These are phyloP conservation scores for Watsonalla cultraria DNA, from an alignment of 2,888 invertebrate species.

Conservation along the genomic window DNA sequence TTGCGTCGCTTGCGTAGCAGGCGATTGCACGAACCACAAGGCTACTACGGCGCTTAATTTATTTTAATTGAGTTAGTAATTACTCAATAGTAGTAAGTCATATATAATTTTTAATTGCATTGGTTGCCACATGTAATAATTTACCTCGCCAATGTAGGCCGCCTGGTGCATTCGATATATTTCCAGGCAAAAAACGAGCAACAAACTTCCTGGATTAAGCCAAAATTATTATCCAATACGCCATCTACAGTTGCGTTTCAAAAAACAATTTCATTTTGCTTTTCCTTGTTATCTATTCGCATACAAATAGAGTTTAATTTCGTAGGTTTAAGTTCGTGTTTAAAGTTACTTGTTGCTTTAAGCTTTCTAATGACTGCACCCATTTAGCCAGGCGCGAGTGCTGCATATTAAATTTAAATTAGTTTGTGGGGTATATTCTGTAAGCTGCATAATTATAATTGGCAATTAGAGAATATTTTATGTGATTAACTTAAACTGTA, in stretches of 20 bases:
- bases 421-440: background rate
- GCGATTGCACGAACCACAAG: too few relatives aligned
- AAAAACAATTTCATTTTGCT: background rate
- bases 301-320: background rate
- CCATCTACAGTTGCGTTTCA: background rate
- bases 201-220: background rate
- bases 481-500: too few relatives aligned
- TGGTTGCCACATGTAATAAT: background rate
- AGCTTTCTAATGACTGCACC: slow-evolving; percentile 1
- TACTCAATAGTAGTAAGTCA: too few relatives aligned
- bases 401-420: background rate
- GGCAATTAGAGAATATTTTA: too few relatives aligned
- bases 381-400: background rate
- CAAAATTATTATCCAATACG: background rate
- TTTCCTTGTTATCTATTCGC: background rate
- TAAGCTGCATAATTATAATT: background rate
- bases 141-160: background rate
- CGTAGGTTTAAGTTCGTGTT: background rate
- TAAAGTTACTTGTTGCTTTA: slow-evolving; percentile 4
- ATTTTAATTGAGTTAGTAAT: too few relatives aligned
- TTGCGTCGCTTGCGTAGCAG: too few relatives aligned
- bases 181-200: background rate
- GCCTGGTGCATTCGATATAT: background rate
- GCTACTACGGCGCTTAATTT: too few relatives aligned
- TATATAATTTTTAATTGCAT: background rate